These are phyloP conservation scores for Albula goreensis DNA, from an alignment of 2,113 vertebrate genomes.

Conservation along the genomic window DNA sequence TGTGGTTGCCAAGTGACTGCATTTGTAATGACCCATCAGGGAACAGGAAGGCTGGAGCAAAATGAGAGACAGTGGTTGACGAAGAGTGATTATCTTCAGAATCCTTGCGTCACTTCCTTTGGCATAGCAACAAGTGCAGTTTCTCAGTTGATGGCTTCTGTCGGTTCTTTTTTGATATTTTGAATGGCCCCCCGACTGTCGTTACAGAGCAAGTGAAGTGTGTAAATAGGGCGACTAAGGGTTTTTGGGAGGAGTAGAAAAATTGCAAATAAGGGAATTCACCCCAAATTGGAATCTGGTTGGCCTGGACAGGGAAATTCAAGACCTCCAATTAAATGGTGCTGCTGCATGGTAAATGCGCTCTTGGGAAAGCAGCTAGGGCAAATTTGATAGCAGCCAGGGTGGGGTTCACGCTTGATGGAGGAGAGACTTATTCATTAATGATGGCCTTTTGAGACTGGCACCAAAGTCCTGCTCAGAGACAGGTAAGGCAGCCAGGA, in stretches of 20 bases:
- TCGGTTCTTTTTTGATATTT: neutral
- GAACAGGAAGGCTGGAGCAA: slow-evolving; percentile 5
- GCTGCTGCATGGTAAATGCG: slow-evolving; percentile 59
- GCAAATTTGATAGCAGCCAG: slow-evolving; percentile 31
- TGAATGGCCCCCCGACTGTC: slow-evolving; percentile 42
- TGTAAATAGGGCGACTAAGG: slow-evolving; percentile 19
- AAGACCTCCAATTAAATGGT: slow-evolving; percentile 52
- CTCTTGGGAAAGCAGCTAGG: slow-evolving; percentile 53
- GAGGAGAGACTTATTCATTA: slow-evolving; percentile 62
- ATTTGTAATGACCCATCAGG: neutral
- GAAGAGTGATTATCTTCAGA: neutral
- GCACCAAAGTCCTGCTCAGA: slow-evolving; percentile 33
- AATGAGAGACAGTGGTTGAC: neutral
- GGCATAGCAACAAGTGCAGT: neutral
- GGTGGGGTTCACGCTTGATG: slow-evolving; percentile 62
- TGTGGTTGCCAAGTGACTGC: neutral
- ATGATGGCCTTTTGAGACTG: slow-evolving; percentile 55
- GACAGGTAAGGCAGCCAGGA: slow-evolving; percentile 46
- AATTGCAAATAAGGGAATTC: slow-evolving; percentile 37
- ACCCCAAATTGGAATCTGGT: slow-evolving; percentile 29
- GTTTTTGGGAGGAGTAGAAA: slow-evolving; percentile 42
- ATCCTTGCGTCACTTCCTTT: slow-evolving; percentile 16
- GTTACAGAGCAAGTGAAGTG: slow-evolving; percentile 54
- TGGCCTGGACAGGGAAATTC: slow-evolving; percentile 61
- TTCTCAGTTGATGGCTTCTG: slow-evolving; percentile 30